phyloP scores from a whole-genome alignment of 2,888 invertebrate species.

The Apodemia duryi region DNA sequence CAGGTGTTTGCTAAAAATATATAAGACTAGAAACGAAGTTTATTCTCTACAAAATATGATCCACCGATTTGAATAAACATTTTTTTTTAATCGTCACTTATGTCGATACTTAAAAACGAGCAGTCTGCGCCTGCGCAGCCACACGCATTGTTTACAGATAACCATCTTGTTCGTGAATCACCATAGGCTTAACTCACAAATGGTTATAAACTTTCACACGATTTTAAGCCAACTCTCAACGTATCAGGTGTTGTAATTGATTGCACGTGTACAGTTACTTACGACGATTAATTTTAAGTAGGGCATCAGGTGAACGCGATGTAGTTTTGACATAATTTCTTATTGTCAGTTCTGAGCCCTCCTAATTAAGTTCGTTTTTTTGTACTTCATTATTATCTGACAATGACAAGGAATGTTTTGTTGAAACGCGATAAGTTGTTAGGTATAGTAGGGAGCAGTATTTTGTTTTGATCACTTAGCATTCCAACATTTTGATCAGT shows the following conservation, averaged over 20 bases:
- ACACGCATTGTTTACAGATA: constrained; percentile 71
- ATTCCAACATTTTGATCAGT: background rate
- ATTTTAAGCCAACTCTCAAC: constrained; percentile 19
- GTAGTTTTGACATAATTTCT: constrained; percentile 16
- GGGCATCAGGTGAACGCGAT: constrained; percentile 11
- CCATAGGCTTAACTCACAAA: constrained; percentile 33
- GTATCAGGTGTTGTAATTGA: constrained; percentile 20
- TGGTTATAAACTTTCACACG: constrained; percentile 11
- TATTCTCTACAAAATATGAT: background rate
- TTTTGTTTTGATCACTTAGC: background rate
- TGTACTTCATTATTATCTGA: constrained; percentile 3
- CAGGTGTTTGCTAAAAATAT: no score
- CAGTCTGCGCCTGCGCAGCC: constrained; percentile 48
- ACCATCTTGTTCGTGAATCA: constrained; percentile 64
- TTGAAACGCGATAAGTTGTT: constrained; percentile 7
- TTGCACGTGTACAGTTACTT: background rate
- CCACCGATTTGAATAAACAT: background rate
- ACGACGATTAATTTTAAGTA: background rate
- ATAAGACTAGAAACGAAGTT: no score
- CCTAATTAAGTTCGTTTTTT: constrained; percentile 13
- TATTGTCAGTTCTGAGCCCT: constrained; percentile 15
- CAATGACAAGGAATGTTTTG: constrained; percentile 13
- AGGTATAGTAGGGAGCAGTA: background rate
- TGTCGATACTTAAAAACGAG: constrained; percentile 45
- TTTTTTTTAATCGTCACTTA: constrained; percentile 36